Evolutionary conservation across 2,113 vertebrate genomes (phyloP), one percentile per base, ranked within the genome.

Genomic region (Triplophysa siluroides): DNA sequence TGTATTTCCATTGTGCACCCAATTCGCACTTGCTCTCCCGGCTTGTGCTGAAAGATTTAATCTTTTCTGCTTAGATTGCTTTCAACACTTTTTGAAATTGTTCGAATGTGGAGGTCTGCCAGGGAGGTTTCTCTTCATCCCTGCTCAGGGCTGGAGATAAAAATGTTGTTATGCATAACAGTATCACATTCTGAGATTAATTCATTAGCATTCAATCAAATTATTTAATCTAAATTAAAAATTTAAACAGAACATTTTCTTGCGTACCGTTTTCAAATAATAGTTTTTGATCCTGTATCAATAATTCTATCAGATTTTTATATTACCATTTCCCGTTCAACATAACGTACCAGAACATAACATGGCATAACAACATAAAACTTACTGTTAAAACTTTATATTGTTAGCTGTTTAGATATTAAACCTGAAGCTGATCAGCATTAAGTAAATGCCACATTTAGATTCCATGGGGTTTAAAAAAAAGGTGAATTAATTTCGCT

Each of bases 51-150:
- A 90, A 85, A 92, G 92, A 94, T 95, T 92, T 93, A 94, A 95
- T 95, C 89, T 94, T 86, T 87, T 86, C 83, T 87, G 58, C 87
- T 85, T 79, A 82, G 89, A 94, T 93, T 95, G 93, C 94, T 95
- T 95, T 95, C 92, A 93, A 92, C 79, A 90, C 92, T 90, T 84
- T 95, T 96, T 95, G 93, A n/a, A 94, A 93, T 93, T 94, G 94
- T 91, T 94, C 93, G 95, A 95, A 94, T 92, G 88, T 87, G 75
- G 83, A 62, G 77, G 67, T 77, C 74, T 84, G 69, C 83, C 72
- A 64, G 83, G 64, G 76, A 66, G 33, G 78, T 72, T 50, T 81
- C 66, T 43, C 80, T 43, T 81, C 47, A 58, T 75, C 63, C 70
- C 71, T n/a, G 60, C 38, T 86, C 38, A 11, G 38, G 21, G 58